Percentiles rank a stretch among this genome's conserved stretches.
These are phyloP conservation scores for Falcaria lacertinaria DNA, from an alignment of 2,888 invertebrate species.

Conservation along the genomic window DNA sequence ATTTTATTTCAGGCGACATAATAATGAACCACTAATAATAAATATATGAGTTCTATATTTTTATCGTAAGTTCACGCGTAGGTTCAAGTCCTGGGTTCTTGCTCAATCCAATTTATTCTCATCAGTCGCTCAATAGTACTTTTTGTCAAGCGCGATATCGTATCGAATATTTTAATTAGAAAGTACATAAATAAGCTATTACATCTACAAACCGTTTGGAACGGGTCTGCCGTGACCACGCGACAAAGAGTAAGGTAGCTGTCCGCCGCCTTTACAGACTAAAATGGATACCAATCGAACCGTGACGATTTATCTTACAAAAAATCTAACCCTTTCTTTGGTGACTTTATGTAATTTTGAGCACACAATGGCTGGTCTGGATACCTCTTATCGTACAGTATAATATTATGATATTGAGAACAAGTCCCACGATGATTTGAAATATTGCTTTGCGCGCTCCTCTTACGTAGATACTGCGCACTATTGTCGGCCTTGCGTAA, in stretches of 20 bases:
- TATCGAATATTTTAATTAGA: slow-evolving; percentile 63
- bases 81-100: slow-evolving; percentile 22
- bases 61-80: slow-evolving; percentile 11
- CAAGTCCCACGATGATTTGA: slow-evolving; percentile 1
- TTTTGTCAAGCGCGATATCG: slow-evolving; percentile 40
- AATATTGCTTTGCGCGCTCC: not conserved
- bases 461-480: not conserved
- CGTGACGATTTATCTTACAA: slow-evolving; percentile 63
- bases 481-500: not conserved
- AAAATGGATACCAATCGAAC: slow-evolving; percentile 70
- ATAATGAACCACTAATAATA: too few relatives aligned
- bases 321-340: slow-evolving; percentile 56
- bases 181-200: slow-evolving; percentile 65
- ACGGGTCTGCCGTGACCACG: slow-evolving; percentile 53
- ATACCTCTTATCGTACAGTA: slow-evolving; percentile 26
- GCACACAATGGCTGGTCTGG: slow-evolving; percentile 49
- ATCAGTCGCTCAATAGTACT: slow-evolving; percentile 39
- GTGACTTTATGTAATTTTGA: slow-evolving; percentile 57
- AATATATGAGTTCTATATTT: not conserved
- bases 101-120: slow-evolving; percentile 49
- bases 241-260: slow-evolving; percentile 59
- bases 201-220: slow-evolving; percentile 44
- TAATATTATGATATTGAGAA: slow-evolving; percentile 25
- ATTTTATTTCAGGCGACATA: too few relatives aligned
- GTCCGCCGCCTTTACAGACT: slow-evolving; percentile 51